A percentile compares a stretch with the other conserved stretches of the same genome.
These are phyloP conservation scores for Rhadinocentrus ornatus DNA, from an alignment of 2,797 vertebrate species.

Conservation along the genomic window DNA sequence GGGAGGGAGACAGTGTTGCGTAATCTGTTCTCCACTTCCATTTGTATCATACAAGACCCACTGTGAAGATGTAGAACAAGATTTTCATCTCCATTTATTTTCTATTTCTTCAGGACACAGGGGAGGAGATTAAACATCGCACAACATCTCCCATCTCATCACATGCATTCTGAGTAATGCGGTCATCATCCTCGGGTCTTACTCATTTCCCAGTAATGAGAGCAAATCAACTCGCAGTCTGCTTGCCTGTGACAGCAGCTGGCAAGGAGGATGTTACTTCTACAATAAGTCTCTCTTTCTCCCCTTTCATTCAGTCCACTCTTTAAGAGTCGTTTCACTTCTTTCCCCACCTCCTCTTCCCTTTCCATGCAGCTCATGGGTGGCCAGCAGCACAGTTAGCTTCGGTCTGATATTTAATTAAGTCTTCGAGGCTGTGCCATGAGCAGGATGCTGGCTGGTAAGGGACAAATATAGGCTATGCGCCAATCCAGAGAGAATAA, in stretches of 20 bases:
- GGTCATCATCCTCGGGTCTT: constrained; percentile 74
- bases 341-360: background rate
- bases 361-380: constrained; percentile 44
- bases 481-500: constrained; percentile 50
- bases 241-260: constrained; percentile 76
- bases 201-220: constrained; percentile 80
- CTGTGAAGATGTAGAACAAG: constrained; percentile 49
- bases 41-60: constrained; percentile 57
- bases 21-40: constrained; percentile 59
- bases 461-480: constrained; percentile 54
- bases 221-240: constrained; percentile 81
- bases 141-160: constrained; percentile 76
- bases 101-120: constrained; percentile 69
- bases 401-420: constrained; percentile 75
- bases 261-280: constrained; percentile 60
- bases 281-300: constrained; percentile 54
- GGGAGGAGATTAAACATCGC: constrained; percentile 70
- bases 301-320: constrained; percentile 32
- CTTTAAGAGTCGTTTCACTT: constrained; percentile 34
- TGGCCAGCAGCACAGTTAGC: constrained; percentile 57
- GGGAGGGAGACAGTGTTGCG: constrained; percentile 25
- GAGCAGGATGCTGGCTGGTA: constrained; percentile 53
- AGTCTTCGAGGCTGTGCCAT: constrained; percentile 62
- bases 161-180: constrained; percentile 69
- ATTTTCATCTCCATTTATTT: constrained; percentile 71